Base-by-base conservation (phyloP, 2,888 invertebrate genomes). In the Villa cingulata region DNA sequence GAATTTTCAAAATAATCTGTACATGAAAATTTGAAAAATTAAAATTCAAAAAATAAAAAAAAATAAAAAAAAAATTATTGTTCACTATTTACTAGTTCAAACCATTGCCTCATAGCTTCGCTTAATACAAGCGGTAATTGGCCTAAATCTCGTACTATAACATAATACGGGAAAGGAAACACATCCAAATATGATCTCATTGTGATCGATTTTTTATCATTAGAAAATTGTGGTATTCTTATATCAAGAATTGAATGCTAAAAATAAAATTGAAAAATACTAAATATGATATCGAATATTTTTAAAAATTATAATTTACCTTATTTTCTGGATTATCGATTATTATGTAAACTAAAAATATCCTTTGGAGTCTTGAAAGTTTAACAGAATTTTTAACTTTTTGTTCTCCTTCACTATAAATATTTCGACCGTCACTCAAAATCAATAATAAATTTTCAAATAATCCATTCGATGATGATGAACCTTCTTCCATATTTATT, bases 161-260 rank as follows among this genome's bases (percentile, higher is more conserved):
- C 77, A 68, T 98, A 99, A 73, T 91, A 97, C 1, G 96, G 95
- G 68, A 99, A 98, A 1, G 98, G 98, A 70, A 99, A 99, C 42
- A 78, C 79, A 60, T 96, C 95, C 74, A 99, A 80, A 65, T 97
- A 97, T 0, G 85, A 80, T 55, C 78, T 76, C 58, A 92, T 83
- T 41, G 75, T 74, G 5, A 76, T 62, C 16, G 77, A 60, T 54
- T 76, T 72, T 50, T 74, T 72, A 29, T 74, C 74, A 4, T 73
- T 72, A 36, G 72, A 74, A 55, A 86, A 83, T 16, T 83, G 66
- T 1, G 90, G 87, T 58, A 84, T 80, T 53, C 83, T 76, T 58
- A 94, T 88, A 64, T 97, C 91, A 57, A 89, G 71, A 57, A 98
- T 87, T 0, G 96, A 96, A 67, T 87, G 84, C 82, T 88, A 71